Evolutionary conservation across 2,888 invertebrate genomes (phyloP).

Genomic region (Cremastinae sp.): DNA sequence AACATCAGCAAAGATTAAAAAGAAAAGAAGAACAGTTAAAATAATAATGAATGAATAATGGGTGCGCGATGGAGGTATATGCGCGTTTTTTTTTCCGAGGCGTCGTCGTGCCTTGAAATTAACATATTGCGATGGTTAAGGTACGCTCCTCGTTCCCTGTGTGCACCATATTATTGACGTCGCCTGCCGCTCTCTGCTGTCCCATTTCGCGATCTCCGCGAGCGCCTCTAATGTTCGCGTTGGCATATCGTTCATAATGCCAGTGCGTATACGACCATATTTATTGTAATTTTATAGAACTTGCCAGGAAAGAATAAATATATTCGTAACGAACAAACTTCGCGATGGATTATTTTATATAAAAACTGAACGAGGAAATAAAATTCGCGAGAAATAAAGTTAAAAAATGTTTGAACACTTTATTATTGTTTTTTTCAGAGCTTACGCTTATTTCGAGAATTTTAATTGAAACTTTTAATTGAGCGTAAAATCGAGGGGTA

Average conservation of each 20-base stretch:
- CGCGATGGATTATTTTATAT: too few relatives aligned
- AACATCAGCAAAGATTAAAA: not conserved
- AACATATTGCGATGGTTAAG: constrained; percentile 76
- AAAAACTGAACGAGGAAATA: too few relatives aligned
- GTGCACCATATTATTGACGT: constrained; percentile 71
- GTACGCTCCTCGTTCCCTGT: constrained; percentile 44
- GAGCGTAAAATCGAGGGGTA: not conserved
- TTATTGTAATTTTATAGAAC: constrained; percentile 77
- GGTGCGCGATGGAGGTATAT: constrained; percentile 73
- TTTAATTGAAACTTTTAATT: not conserved
- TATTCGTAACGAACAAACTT: too few relatives aligned
- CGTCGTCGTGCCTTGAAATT: constrained; percentile 75
- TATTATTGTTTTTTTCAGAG: too few relatives aligned
- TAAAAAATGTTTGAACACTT: too few relatives aligned
- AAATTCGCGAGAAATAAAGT: too few relatives aligned
- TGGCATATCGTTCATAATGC: constrained; percentile 74
- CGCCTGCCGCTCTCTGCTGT: constrained; percentile 11
- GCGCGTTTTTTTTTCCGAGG: constrained; percentile 72
- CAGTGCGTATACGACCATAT: constrained; percentile 76
- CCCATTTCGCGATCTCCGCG: constrained; percentile 27
- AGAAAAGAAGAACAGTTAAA: constrained; percentile 28
- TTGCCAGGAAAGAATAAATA: constrained; percentile 20
- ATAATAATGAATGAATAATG: constrained; percentile 64
- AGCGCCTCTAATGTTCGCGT: constrained; percentile 70
- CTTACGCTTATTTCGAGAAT: too few relatives aligned